Base-by-base conservation (phyloP, 1,140 invertebrate species). In the Pseudomyrmex dendroicus region DNA sequence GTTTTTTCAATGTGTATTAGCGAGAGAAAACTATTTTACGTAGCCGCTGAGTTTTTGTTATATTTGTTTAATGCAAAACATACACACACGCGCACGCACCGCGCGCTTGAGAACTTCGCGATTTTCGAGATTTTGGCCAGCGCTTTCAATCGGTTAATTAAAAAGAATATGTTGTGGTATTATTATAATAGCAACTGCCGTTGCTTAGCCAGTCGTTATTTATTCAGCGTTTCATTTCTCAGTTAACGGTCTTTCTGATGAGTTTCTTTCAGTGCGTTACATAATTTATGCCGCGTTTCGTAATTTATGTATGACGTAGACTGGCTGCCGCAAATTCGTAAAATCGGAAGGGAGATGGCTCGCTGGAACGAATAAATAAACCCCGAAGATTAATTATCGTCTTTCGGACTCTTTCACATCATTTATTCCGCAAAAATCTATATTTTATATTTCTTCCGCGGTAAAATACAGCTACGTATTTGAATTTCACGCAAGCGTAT, bases 141-240 rank as follows among this genome's bases (percentile, higher is more conserved):
- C 64, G 70, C 70, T 84, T 83, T 85, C 80, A 82, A 83, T 88
- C 86, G 86, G 86, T 84, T 87, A 88, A 88, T 88, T 85, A 90
- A 89, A 86, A 89, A 83, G 85, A 85, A 84, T 85, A 68, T 82
- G 78, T 78, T 72, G 76, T 72, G 76, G 59, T 72, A 80, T 80
- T 80, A 80, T 35, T 35, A 80, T 80, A 80, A 80, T 80, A 46
- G n/a, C 66, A 35, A 35, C 35, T 35, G 0, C 12, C 66, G 66
- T 80, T 56, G 76, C 66, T 80, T 80, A 80, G 76, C 66, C 76
- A 70, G 66, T 80, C 76, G 66, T 80, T 80, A 80, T 56, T 80
- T 80, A 80, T 80, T 80, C 66, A 80, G 54, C 76, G 67, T 80
- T 80, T 80, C 76, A 80, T 80, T 80, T 80, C 76, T 80, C 76